phyloP scores from a whole-genome alignment of 2,888 invertebrate genomes.

The Rhogogaster chlorosoma region DNA sequence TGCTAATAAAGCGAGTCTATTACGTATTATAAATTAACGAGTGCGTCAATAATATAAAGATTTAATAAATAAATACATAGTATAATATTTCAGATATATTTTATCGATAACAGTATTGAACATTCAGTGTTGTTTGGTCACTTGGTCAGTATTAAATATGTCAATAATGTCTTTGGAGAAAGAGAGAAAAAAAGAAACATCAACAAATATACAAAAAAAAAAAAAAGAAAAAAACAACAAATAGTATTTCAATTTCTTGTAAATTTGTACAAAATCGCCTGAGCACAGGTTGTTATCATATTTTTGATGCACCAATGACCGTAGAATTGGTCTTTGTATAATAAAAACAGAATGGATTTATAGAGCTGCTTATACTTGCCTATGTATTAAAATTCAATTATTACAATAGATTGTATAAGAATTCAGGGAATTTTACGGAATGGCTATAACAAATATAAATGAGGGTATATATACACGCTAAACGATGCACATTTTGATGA shows the following conservation, averaged over 20 bases:
- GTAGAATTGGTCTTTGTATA: slow-evolving; percentile 35
- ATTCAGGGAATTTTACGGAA: slow-evolving; percentile 24
- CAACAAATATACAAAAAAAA: slow-evolving; percentile 50
- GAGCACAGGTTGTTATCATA: slow-evolving; percentile 40
- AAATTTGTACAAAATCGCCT: slow-evolving; percentile 42
- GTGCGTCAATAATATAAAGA: not conserved
- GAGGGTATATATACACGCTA: not conserved
- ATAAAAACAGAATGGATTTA: slow-evolving; percentile 18
- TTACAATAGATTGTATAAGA: slow-evolving; percentile 52
- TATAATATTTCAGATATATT: slow-evolving; percentile 52
- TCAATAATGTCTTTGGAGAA: slow-evolving; percentile 40
- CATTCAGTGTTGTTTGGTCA: slow-evolving; percentile 52
- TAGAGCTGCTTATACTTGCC: slow-evolving; percentile 42
- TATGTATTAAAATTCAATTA: slow-evolving; percentile 54
- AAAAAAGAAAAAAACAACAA: no score
- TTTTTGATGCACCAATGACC: slow-evolving; percentile 40
- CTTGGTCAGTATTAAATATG: slow-evolving; percentile 50
- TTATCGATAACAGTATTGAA: slow-evolving; percentile 51
- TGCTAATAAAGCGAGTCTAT: not conserved
- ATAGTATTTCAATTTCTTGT: slow-evolving; percentile 33
- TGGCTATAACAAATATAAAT: not conserved
- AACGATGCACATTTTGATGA: not conserved
- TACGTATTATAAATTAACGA: not conserved
- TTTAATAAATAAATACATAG: not conserved
- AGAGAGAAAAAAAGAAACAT: slow-evolving; percentile 12